Conservation (phyloP, 1,140 invertebrate genomes). For the Marisa cornuarietis region DNA sequence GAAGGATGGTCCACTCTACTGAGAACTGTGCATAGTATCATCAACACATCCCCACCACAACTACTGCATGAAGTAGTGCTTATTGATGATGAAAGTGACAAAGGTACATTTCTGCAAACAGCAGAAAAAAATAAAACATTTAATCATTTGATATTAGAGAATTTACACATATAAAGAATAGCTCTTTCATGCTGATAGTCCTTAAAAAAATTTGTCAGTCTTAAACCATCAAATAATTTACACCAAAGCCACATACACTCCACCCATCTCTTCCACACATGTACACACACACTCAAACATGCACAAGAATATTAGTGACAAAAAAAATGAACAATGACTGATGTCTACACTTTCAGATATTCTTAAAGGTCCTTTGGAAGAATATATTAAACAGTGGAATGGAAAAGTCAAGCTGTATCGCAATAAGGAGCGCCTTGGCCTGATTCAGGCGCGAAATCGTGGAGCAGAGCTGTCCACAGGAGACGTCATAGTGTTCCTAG, state of each 20-base stretch:
- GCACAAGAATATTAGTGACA: too few species aligned
- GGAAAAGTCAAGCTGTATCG: conserved; percentile 85
- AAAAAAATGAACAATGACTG: too few species aligned
- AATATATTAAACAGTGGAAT: conserved; percentile 78
- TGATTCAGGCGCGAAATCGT: conserved; percentile 91
- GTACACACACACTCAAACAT: too few species aligned
- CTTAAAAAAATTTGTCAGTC: too few species aligned
- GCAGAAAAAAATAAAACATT: background rate
- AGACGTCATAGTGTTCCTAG: conserved; percentile 98
- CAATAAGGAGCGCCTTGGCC: conserved; percentile 84
- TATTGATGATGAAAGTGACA: conserved; percentile 98
- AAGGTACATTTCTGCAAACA: conserved; percentile 71
- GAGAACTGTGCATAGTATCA: conserved; percentile 94
- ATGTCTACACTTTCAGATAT: conserved; percentile 74
- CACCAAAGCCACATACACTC: too few species aligned
- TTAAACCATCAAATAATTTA: too few species aligned
- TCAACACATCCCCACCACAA: conserved; percentile 89
- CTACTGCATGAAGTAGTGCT: conserved; percentile 95
- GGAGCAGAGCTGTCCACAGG: conserved; percentile 93
- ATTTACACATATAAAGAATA: background rate
- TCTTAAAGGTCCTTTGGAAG: conserved; percentile 86
- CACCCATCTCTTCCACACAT: too few species aligned
- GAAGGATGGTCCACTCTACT: conserved; percentile 94
- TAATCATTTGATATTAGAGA: too few species aligned
- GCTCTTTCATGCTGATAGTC: too few species aligned